Conservation (phyloP, 2,888 invertebrate species). For the Poecilus cupreus region DNA sequence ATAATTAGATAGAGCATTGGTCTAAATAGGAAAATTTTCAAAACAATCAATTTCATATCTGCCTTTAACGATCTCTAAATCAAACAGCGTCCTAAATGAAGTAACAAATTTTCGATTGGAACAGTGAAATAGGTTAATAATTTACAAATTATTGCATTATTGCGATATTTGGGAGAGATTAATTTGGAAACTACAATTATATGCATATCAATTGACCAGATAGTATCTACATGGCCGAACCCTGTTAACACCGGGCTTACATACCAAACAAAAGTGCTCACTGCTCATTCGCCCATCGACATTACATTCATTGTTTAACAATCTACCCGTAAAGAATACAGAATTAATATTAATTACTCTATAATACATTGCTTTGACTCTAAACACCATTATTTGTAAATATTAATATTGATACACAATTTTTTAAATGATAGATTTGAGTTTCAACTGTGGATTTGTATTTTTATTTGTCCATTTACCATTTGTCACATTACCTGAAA, state of each 20-base stretch:
- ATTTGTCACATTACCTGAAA: no score
- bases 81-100: neutral
- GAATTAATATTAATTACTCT: constrained; percentile 21
- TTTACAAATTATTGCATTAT: constrained; percentile 27
- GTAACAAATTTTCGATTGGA: constrained; percentile 18
- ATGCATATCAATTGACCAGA: constrained; percentile 43
- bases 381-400: no score
- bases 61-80: no score
- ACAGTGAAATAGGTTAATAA: neutral
- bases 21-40: no score
- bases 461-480: no score
- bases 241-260: constrained; percentile 38
- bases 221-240: constrained; percentile 31
- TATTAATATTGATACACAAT: no score
- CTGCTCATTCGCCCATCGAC: neutral
- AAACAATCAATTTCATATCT: no score
- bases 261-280: constrained; percentile 23
- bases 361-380: no score
- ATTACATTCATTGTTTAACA: neutral
- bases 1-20: no score
- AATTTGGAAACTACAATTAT: constrained; percentile 35
- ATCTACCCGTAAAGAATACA: neutral
- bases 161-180: constrained; percentile 22
- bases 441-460: no score
- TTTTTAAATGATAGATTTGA: no score